Percentiles rank a stretch among this genome's conserved stretches.
Conservation (phyloP, 2,888 invertebrate genomes). For the Frankliniella fusca region DNA sequence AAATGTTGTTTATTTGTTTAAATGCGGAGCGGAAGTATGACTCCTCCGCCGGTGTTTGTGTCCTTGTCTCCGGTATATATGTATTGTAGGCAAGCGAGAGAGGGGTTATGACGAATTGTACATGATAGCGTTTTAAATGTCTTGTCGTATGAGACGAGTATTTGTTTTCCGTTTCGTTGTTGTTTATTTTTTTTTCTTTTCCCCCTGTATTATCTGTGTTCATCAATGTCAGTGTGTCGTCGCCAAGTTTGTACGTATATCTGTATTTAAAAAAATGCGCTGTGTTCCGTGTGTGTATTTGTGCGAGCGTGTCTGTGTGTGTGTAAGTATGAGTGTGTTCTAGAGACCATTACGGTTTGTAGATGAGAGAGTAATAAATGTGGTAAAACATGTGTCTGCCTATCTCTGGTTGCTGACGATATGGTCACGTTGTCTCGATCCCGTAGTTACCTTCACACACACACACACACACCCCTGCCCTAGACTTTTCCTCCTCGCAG, state of each 20-base stretch:
- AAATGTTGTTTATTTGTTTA: background rate
- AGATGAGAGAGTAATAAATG: conserved; percentile 15
- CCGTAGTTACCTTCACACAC: too few relatives aligned
- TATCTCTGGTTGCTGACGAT: too few relatives aligned
- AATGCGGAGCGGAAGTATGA: background rate
- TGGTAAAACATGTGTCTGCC: background rate
- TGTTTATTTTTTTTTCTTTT: background rate
- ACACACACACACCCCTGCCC: too few relatives aligned
- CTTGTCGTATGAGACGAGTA: background rate
- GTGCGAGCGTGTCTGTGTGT: background rate
- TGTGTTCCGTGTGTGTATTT: background rate
- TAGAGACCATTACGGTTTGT: conserved; percentile 6
- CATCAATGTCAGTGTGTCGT: conserved; percentile 19
- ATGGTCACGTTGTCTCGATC: too few relatives aligned
- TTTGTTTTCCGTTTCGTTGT: background rate
- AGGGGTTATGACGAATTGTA: background rate
- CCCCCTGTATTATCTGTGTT: conserved; percentile 22
- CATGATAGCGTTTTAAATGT: background rate
- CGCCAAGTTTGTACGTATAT: conserved; percentile 16
- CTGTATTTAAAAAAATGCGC: background rate
- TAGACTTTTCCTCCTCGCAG: too few relatives aligned
- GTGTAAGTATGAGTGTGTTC: background rate
- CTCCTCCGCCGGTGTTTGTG: background rate
- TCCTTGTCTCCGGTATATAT: background rate
- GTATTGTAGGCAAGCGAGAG: background rate